phyloP scores from a whole-genome alignment of 2,113 vertebrate genomes.

The Colossoma macropomum region DNA sequence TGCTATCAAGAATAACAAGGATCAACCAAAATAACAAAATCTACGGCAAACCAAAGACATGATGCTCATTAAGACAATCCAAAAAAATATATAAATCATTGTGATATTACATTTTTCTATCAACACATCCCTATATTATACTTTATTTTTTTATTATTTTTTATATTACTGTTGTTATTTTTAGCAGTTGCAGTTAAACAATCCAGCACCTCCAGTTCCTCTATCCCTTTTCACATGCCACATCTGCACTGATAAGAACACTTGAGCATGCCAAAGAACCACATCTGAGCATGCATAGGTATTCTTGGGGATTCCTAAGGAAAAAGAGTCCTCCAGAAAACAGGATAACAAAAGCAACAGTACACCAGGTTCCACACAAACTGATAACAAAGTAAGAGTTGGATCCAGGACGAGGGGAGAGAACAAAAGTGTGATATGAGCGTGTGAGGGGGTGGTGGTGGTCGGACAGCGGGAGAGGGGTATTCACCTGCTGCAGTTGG shows the following conservation, averaged over 20 bases:
- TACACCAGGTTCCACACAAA: constrained; percentile 44
- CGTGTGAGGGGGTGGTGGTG: constrained; percentile 54
- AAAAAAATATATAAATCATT: too few species aligned
- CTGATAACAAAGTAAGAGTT: constrained; percentile 18
- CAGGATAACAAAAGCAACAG: constrained; percentile 53
- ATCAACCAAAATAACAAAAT: too few species aligned
- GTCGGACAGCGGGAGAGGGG: constrained; percentile 20
- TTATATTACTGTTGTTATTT: not conserved
- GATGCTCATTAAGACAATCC: too few species aligned
- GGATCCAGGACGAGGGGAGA: constrained; percentile 34
- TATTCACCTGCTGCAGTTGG: constrained; percentile 92
- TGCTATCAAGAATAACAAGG: too few species aligned
- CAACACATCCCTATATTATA: too few species aligned
- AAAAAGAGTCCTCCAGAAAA: constrained; percentile 40
- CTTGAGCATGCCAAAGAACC: constrained; percentile 6
- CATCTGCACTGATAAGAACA: constrained; percentile 35
- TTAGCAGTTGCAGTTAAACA: not conserved
- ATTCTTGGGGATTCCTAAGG: constrained; percentile 60
- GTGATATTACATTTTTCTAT: too few species aligned
- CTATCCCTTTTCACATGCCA: constrained; percentile 29
- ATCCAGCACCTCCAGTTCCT: not conserved
- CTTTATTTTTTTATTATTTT: too few species aligned
- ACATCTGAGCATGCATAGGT: constrained; percentile 69
- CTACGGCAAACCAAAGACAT: too few species aligned
- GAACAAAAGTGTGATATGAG: constrained; percentile 36